Evolutionary conservation across 2,113 vertebrate genomes (phyloP).

Genomic region (Odontesthes bonariensis): DNA sequence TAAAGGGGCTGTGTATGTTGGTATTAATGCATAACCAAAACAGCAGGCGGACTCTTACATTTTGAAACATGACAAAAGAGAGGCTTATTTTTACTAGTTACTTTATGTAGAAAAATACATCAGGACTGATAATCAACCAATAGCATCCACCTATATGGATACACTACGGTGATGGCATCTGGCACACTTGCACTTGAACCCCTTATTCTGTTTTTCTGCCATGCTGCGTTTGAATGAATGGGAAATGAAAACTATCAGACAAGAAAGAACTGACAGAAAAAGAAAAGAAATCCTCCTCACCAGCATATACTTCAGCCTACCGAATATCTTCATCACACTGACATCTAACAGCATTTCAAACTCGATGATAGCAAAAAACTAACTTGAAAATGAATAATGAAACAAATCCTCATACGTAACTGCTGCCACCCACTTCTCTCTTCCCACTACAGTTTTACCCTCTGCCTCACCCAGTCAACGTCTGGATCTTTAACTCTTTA

Average conservation of each 20-base stretch:
- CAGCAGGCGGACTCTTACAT: too few species aligned
- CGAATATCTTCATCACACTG: conserved; percentile 86
- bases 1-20: too few species aligned
- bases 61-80: too few species aligned
- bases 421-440: neutral
- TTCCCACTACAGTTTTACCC: neutral
- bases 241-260: neutral
- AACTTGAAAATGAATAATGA: conserved; percentile 12
- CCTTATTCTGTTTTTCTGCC: too few species aligned
- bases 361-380: neutral
- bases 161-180: too few species aligned
- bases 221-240: too few species aligned
- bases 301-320: conserved; percentile 82
- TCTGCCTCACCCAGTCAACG: neutral
- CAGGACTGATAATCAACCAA: too few species aligned
- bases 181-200: too few species aligned
- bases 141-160: too few species aligned
- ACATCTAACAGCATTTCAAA: conserved; percentile 72
- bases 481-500: conserved; percentile 4
- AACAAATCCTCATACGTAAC: neutral
- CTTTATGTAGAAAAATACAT: too few species aligned
- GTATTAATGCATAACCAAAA: too few species aligned
- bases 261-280: neutral
- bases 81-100: too few species aligned
- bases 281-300: conserved; percentile 75